phyloP scores from a whole-genome alignment of 2,797 vertebrate genomes.

The Falco berigora region DNA sequence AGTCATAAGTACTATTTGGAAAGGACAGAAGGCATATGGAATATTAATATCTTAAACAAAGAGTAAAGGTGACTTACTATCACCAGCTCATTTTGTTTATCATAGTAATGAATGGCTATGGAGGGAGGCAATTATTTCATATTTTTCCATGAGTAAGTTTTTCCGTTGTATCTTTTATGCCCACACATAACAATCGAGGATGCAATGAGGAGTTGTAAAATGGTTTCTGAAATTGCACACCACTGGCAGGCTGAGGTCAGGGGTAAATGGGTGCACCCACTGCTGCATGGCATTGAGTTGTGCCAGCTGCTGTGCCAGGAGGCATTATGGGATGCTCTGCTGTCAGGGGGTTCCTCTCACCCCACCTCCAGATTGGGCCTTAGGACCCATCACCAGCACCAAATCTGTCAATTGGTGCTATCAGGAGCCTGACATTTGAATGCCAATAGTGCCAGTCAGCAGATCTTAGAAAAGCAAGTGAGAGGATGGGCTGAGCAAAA shows the following conservation, averaged over 20 bases:
- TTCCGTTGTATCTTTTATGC: conserved; percentile 1
- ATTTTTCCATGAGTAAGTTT: neutral
- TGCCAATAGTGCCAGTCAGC: neutral
- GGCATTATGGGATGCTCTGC: accelerated
- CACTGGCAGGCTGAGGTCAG: neutral
- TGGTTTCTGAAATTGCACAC: neutral
- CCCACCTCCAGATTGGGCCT: neutral
- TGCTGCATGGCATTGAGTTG: neutral
- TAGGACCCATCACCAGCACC: neutral
- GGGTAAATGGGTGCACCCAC: neutral
- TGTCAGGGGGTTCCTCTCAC: neutral
- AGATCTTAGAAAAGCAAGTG: neutral
- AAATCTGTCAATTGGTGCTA: neutral
- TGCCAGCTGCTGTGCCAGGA: neutral
- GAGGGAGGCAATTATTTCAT: neutral
- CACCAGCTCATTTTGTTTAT: neutral
- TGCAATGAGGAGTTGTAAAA: neutral
- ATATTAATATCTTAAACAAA: neutral
- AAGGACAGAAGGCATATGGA: neutral
- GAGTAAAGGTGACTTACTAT: conserved; percentile 19
- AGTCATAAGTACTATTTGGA: neutral
- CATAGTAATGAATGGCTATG: neutral
- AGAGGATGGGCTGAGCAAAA: neutral
- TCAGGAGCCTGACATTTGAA: neutral
- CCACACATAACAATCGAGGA: neutral